phyloP scores from a whole-genome alignment of 2,888 invertebrate species.

The Gari tellinella region DNA sequence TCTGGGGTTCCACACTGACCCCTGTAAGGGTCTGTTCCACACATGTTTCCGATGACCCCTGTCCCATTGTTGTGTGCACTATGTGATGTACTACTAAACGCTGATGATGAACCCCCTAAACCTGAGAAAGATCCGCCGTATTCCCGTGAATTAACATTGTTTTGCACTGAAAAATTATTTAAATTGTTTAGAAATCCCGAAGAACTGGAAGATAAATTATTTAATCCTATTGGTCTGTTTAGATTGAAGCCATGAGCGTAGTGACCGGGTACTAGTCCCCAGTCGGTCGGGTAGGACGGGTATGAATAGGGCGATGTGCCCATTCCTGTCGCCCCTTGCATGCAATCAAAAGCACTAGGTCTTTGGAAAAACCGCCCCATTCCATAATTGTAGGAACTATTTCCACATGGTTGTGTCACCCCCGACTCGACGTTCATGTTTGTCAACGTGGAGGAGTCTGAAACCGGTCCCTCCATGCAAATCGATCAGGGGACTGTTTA shows the following conservation, averaged over 20 bases:
- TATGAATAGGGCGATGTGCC: conserved; percentile 63
- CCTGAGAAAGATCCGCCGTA: conserved; percentile 44
- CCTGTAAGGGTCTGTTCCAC: conserved; percentile 51
- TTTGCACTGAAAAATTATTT: conserved; percentile 54
- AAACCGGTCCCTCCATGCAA: conserved; percentile 52
- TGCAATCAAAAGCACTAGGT: conserved; percentile 73
- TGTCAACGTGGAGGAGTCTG: conserved; percentile 49
- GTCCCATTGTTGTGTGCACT: conserved; percentile 21
- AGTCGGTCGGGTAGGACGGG: conserved; percentile 60
- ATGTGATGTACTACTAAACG: conserved; percentile 46
- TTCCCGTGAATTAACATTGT: conserved; percentile 53
- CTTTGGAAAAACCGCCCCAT: conserved; percentile 73
- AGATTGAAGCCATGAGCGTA: conserved; percentile 64
- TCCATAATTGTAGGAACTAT: conserved; percentile 58
- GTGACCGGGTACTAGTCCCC: conserved; percentile 63
- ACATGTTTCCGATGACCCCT: conserved; percentile 39
- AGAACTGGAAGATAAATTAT: conserved; percentile 47
- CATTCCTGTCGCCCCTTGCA: conserved; percentile 67
- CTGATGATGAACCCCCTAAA: conserved; percentile 44
- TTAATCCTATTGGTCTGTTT: conserved; percentile 56
- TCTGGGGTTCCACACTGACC: conserved; percentile 56
- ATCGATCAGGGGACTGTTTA: conserved; percentile 1
- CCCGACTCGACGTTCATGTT: conserved; percentile 57
- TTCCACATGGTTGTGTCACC: conserved; percentile 46
- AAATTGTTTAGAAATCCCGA: conserved; percentile 59